Evolutionary conservation across 2,113 vertebrate species (phyloP), one percentile per base, ranked within the genome.

Genomic region (Arothron firmamentum): DNA sequence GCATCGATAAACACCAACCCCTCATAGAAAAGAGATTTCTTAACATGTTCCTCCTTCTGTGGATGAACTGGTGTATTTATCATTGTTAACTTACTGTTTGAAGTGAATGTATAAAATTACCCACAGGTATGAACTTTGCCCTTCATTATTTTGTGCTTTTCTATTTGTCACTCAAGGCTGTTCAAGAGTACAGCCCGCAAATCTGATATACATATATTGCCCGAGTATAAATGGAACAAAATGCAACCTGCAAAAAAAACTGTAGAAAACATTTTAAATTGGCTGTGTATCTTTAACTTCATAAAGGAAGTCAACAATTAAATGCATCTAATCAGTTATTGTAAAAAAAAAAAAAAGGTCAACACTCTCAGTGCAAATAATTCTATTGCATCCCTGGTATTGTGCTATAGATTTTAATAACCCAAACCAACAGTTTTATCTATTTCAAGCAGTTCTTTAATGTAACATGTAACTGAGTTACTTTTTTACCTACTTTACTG

Each of bases 101-200:
- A 65, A 49, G 11, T 60, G 55, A 69, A 54, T 54, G 25, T 58
- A 55, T 58, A 51, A 58, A 59, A 42, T 48, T 16, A 56, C 45
- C 25, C 42, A 38, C 11, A 38, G 2, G 34, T 9, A 11, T 38
- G 34, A 38, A 10, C 1, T 12, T 38, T 38, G 1, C 34, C 3
- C 34, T 38, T 38, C 6, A 12, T 2, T 6, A 16, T 34, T 34
- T 48, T 21, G 41, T 51, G 42, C 51, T 34, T 52, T 34, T 52
- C 52, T 59, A 17, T 43, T 13, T 20, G 56, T 28, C 25, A 28
- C 6, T 28, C 25, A 28, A 28, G 25, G 25, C 16, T n/a, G 15
- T 52, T 46, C 45, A n/a, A 8, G 18, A 60, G 50, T 31, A 28
- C 69, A 52, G 42, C 64, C 64, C 34, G 70, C 59, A 8, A 8